phyloP scores from a whole-genome alignment of 2,888 invertebrate species.

The Cryptus armator region DNA sequence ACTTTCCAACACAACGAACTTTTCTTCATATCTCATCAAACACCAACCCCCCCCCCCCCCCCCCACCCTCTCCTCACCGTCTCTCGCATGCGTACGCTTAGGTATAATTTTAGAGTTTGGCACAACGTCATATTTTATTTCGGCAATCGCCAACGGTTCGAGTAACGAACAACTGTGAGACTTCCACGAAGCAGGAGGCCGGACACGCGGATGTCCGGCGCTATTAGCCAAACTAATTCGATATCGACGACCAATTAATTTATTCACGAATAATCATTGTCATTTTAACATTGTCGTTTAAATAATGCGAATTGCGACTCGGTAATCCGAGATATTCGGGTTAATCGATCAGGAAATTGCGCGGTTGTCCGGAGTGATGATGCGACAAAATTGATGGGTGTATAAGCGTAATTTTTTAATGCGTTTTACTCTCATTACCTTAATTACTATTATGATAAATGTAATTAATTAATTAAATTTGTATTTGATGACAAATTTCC shows the following conservation, averaged over 20 bases:
- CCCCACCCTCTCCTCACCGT: no score
- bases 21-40: slow-evolving; percentile 45
- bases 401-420: no score
- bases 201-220: slow-evolving; percentile 55
- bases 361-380: no score
- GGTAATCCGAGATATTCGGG: no score
- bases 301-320: background rate
- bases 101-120: slow-evolving; percentile 78
- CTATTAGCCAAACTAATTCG: slow-evolving; percentile 26
- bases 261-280: background rate
- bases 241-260: slow-evolving; percentile 21
- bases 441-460: background rate
- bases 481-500: background rate
- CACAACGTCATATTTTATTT: slow-evolving; percentile 77
- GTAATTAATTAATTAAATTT: background rate
- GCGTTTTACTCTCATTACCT: background rate
- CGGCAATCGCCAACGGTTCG: slow-evolving; percentile 55
- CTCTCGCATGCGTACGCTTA: slow-evolving; percentile 14
- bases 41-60: background rate
- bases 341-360: no score
- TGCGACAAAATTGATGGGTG: no score
- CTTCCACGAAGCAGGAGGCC: slow-evolving; percentile 21
- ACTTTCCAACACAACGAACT: slow-evolving; percentile 38
- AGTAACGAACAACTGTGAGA: slow-evolving; percentile 24
- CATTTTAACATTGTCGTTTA: background rate